A percentile compares a stretch with the other conserved stretches of the same genome.
These are phyloP conservation scores for Campopleginae sp. DNA, from an alignment of 2,888 invertebrate species.

Conservation along the genomic window DNA sequence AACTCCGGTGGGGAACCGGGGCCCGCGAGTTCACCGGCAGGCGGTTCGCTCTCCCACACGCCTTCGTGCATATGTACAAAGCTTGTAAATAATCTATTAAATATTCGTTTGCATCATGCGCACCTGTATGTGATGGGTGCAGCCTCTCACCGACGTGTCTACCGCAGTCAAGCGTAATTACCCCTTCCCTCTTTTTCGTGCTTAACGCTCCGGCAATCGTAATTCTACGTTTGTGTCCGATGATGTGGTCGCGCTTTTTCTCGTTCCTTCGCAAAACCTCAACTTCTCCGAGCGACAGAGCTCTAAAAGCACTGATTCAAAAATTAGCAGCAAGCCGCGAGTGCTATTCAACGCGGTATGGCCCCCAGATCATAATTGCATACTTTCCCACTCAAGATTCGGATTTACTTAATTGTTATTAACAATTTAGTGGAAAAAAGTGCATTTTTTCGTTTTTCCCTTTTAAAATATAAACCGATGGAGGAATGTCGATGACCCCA, in stretches of 20 bases:
- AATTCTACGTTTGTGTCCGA: conserved; percentile 28
- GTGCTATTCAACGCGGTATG: too few relatives aligned
- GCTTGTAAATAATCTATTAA: conserved; percentile 31
- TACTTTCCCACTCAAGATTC: too few relatives aligned
- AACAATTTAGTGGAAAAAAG: too few relatives aligned
- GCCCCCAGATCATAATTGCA: too few relatives aligned
- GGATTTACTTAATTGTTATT: too few relatives aligned
- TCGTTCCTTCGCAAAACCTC: neutral
- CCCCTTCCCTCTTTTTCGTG: conserved; percentile 9
- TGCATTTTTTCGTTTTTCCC: too few relatives aligned
- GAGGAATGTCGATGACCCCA: too few relatives aligned
- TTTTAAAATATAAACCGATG: too few relatives aligned
- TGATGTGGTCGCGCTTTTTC: conserved; percentile 10
- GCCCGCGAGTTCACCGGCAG: neutral
- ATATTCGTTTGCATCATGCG: conserved; percentile 28
- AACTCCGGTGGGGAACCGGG: neutral
- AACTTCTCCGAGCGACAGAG: too few relatives aligned
- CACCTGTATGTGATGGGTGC: conserved; percentile 47
- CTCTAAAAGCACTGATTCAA: too few relatives aligned
- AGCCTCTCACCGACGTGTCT: conserved; percentile 39
- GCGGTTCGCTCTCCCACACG: conserved; percentile 16
- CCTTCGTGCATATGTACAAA: neutral
- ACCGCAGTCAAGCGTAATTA: conserved; percentile 21
- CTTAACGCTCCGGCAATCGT: conserved; percentile 23
- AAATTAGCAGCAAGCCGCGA: too few relatives aligned